phyloP scores from a whole-genome alignment of 1,140 invertebrate genomes.

The Pseudomyrmex concolor region DNA sequence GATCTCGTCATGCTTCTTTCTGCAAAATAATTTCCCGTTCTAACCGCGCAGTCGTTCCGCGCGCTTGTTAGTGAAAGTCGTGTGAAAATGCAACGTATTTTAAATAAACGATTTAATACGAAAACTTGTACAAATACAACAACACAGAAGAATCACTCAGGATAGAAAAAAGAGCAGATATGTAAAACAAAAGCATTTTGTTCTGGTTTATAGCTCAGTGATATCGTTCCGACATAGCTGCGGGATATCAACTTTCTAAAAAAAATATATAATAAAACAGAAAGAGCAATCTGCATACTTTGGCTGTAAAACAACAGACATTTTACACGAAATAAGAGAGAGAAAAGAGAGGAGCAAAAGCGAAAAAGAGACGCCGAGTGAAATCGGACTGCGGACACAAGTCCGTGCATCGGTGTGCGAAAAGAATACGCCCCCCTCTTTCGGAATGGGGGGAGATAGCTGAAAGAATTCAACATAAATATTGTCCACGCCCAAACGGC shows the following conservation, averaged over 20 bases:
- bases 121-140: background rate
- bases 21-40: slow-evolving; percentile 26
- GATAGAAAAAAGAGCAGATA: too few relatives aligned
- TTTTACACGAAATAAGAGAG: background rate
- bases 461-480: slow-evolving; percentile 70
- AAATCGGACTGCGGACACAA: slow-evolving; percentile 23
- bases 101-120: background rate
- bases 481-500: slow-evolving; percentile 72
- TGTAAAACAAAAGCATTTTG: background rate
- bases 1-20: slow-evolving; percentile 36
- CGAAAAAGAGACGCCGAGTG: slow-evolving; percentile 33
- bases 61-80: background rate
- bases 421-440: slow-evolving; percentile 17
- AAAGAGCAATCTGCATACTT: too few relatives aligned
- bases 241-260: slow-evolving; percentile 16
- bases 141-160: background rate
- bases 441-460: slow-evolving; percentile 22
- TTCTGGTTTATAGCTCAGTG: background rate
- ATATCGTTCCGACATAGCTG: background rate
- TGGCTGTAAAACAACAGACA: background rate
- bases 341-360: background rate
- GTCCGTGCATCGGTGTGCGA: slow-evolving; percentile 9
- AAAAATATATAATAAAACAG: background rate
- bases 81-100: background rate
- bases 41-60: slow-evolving; percentile 7